Base-by-base conservation (phyloP, 2,797 vertebrate genomes). In the Poecilia picta region DNA sequence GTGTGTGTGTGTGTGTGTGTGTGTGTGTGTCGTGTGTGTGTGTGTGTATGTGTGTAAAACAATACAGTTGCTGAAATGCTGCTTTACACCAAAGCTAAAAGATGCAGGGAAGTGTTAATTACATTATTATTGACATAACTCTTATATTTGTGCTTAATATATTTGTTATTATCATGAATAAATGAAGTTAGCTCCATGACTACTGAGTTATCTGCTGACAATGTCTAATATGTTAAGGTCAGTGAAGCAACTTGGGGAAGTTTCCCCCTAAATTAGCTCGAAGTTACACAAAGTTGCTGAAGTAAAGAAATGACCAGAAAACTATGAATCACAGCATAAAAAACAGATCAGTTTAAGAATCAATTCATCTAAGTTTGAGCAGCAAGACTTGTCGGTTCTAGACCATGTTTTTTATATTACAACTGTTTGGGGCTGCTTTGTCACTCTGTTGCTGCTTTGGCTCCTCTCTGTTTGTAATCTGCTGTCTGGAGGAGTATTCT, bases 401-500 rank as follows among this genome's bases (percentile, higher is more conserved):
- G 62, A n/a, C n/a, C n/a, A n/a, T n/a, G n/a, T n/a, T n/a, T n/a
- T n/a, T n/a, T n/a, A n/a, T n/a, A n/a, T n/a, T n/a, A n/a, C n/a
- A n/a, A n/a, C n/a, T 39, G 62, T 12, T 36, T 64, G 31, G 59
- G 28, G 20, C 31, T n/a, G 18, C 36, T 33, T 66, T 39, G 31
- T 36, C 31, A 64, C 7, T 20, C 57, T 13, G 33, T 66, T 20
- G 33, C 62, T 12, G 45, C 71, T 79, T 64, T 2, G 51, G 23
- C 25, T 31, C 36, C 16, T 73, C 55, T 72, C 25, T 51, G 55
- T 78, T 1, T 55, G 7, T 57, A 16, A 51, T 53, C 12, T 55
- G 11, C 41, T 59, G 15, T 72, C 73, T 51, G 33, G 79, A 78
- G 74, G 74, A 66, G 55, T 55, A 45, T 59, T 76, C 51, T 57